A percentile compares a stretch with the other conserved stretches of the same genome.
phyloP scores from a whole-genome alignment of 2,113 vertebrate species.

The Mormyrus lacerda region DNA sequence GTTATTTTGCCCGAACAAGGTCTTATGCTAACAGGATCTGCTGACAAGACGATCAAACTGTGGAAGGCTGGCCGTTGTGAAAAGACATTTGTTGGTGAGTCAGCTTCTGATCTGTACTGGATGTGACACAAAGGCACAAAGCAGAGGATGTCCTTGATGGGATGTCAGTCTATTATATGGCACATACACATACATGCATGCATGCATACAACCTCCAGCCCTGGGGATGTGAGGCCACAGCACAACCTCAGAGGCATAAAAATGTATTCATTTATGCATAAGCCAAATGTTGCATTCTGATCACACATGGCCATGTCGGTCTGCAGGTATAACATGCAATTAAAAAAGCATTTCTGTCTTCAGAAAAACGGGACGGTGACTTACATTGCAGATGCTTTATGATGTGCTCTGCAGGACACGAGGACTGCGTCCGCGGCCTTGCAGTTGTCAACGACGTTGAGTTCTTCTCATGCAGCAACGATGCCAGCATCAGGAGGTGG shows the following conservation, averaged over 20 bases:
- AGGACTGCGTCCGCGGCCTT: constrained; percentile 91
- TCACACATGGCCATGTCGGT: not conserved
- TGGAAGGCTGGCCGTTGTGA: constrained; percentile 97
- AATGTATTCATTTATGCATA: not conserved
- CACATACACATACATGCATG: too few species aligned
- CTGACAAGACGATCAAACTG: constrained; percentile 93
- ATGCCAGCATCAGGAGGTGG: constrained; percentile 86
- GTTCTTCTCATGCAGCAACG: constrained; percentile 97
- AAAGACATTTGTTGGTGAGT: constrained; percentile 78
- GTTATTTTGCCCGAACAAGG: constrained; percentile 89
- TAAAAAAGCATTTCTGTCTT: not conserved
- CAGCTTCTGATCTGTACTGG: not conserved
- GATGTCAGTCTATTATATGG: not conserved
- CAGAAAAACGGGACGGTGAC: not conserved
- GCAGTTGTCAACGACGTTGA: constrained; percentile 79
- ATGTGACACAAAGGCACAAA: not conserved
- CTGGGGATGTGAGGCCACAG: not conserved
- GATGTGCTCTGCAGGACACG: constrained; percentile 68
- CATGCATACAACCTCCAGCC: not conserved
- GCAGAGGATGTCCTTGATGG: not conserved
- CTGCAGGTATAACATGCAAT: not conserved
- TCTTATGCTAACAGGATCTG: constrained; percentile 92
- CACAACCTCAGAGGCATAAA: not conserved
- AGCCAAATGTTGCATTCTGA: not conserved
- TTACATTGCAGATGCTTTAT: not conserved